These are phyloP conservation scores for Danio rerio DNA, from an alignment of 2,113 vertebrate species.

Conservation along the genomic window DNA sequence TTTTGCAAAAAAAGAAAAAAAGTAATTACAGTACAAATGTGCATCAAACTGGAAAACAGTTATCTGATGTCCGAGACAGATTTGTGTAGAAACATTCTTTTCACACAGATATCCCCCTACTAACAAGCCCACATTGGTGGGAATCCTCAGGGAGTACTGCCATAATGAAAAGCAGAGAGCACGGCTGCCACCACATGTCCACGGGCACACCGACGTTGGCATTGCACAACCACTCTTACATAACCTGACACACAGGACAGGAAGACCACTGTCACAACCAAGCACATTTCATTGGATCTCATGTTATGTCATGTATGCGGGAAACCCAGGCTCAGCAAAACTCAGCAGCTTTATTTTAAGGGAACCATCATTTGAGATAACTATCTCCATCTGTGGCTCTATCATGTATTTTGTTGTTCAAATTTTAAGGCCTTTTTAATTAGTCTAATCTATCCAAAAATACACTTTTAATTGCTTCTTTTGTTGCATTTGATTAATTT, in stretches of 20 bases:
- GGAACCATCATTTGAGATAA: background rate
- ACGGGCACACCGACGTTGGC: constrained; percentile 25
- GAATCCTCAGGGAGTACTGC: constrained; percentile 43
- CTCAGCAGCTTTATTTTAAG: background rate
- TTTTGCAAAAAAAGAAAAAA: background rate
- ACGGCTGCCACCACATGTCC: constrained; percentile 27
- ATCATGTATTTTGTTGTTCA: background rate
- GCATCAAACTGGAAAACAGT: constrained; percentile 15
- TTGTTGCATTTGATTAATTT: too few species aligned
- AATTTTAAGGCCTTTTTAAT: background rate
- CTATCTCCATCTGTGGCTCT: background rate
- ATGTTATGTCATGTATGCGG: constrained; percentile 22
- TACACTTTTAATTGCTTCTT: too few species aligned
- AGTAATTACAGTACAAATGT: constrained; percentile 11
- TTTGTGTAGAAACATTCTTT: constrained; percentile 2
- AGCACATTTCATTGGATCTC: background rate
- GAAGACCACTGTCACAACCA: constrained; percentile 25
- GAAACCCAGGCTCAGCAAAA: constrained; percentile 17
- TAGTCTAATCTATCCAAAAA: too few species aligned
- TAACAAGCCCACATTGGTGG: constrained; percentile 11
- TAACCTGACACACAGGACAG: constrained; percentile 41
- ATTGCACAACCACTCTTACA: constrained; percentile 51
- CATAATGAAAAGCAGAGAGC: constrained; percentile 54
- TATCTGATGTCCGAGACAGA: background rate
- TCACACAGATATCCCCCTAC: background rate